Percentiles rank a stretch among this genome's conserved stretches.
Conservation (phyloP, 2,888 invertebrate genomes). For the Syritta pipiens region DNA sequence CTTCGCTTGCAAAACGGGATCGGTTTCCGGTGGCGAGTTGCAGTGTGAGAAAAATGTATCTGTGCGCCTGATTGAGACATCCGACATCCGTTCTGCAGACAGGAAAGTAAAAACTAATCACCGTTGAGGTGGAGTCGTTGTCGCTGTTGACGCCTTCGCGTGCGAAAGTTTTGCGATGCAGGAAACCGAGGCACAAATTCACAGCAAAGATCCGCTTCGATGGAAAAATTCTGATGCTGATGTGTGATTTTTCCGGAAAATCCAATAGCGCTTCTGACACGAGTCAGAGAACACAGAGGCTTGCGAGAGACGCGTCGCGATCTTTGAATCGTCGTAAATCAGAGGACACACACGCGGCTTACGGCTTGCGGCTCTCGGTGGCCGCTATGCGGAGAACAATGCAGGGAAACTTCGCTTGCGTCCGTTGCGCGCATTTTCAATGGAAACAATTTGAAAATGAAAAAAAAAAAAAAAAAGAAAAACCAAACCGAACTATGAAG, state of each 20-base stretch:
- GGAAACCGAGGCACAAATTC: slow-evolving; percentile 51
- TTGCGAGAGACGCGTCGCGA: slow-evolving; percentile 5
- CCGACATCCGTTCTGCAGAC: slow-evolving; percentile 53
- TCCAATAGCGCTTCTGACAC: slow-evolving; percentile 52
- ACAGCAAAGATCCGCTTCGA: slow-evolving; percentile 49
- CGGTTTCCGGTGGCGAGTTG: slow-evolving; percentile 59
- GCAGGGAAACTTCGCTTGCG: slow-evolving; percentile 40
- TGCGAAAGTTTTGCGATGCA: slow-evolving; percentile 41
- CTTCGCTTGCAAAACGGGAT: slow-evolving; percentile 62
- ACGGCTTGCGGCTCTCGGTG: slow-evolving; percentile 24
- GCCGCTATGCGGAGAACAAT: slow-evolving; percentile 24
- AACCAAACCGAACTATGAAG: no score
- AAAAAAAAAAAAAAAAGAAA: no score
- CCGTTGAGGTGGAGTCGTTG: slow-evolving; percentile 4
- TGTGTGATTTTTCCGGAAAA: slow-evolving; percentile 63
- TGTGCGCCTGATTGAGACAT: slow-evolving; percentile 60
- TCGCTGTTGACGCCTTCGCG: slow-evolving; percentile 32
- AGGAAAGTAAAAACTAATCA: slow-evolving; percentile 53
- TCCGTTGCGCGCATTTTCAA: slow-evolving; percentile 34
- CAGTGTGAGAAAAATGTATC: slow-evolving; percentile 56
- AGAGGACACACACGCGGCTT: slow-evolving; percentile 43
- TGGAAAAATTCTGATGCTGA: slow-evolving; percentile 52
- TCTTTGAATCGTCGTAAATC: slow-evolving; percentile 47
- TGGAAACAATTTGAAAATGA: not conserved
- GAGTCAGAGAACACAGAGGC: slow-evolving; percentile 9